phyloP scores from a whole-genome alignment of 2,888 invertebrate species.

The Julus scandinavius region DNA sequence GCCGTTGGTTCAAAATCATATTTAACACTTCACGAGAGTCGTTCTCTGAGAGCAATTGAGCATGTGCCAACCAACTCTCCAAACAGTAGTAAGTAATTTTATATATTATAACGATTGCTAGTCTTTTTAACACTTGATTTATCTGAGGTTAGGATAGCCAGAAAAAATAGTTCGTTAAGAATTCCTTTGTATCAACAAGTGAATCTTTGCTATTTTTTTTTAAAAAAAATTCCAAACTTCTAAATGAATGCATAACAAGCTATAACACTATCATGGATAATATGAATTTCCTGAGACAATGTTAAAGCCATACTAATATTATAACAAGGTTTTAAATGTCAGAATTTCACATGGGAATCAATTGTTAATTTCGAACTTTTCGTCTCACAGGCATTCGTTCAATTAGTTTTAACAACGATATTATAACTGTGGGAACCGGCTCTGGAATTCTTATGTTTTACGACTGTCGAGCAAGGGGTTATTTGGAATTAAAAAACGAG shows the following conservation, averaged over 20 bases:
- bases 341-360: neutral
- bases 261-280: too few species aligned
- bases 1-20: conserved; percentile 95
- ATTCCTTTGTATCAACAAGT: too few species aligned
- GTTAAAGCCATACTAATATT: too few species aligned
- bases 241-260: too few species aligned
- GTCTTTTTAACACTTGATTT: too few species aligned
- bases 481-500: conserved; percentile 76
- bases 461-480: conserved; percentile 90
- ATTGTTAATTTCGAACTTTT: conserved; percentile 17
- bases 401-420: conserved; percentile 87
- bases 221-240: neutral
- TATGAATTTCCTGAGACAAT: too few species aligned
- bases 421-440: conserved; percentile 93
- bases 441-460: conserved; percentile 92
- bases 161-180: too few species aligned
- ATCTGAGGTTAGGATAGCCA: too few species aligned
- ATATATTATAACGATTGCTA: neutral
- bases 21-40: conserved; percentile 87
- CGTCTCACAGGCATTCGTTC: conserved; percentile 76
- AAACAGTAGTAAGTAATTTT: conserved; percentile 76
- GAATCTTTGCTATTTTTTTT: neutral
- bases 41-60: conserved; percentile 80
- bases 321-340: too few species aligned
- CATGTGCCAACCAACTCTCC: conserved; percentile 87